phyloP scores from a whole-genome alignment of 2,113 vertebrate species.

The Daboia siamensis region DNA sequence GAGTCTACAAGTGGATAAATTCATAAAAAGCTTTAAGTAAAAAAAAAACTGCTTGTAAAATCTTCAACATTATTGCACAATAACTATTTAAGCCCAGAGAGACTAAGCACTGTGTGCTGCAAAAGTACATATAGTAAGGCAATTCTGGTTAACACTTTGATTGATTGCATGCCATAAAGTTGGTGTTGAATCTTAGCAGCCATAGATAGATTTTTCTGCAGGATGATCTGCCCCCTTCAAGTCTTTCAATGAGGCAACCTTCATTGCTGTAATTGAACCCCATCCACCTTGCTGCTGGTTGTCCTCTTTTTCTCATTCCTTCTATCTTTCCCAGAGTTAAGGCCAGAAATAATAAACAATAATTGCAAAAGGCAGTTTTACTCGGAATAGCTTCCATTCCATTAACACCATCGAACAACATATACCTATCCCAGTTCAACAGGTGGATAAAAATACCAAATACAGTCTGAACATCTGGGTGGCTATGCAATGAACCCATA shows the following conservation, averaged over 20 bases:
- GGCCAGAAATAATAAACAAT: not conserved
- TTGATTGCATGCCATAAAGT: not conserved
- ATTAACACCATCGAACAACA: not conserved
- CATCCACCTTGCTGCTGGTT: not conserved
- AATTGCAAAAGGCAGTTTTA: not conserved
- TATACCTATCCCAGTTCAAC: not conserved
- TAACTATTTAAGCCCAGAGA: not conserved
- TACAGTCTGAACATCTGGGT: not conserved
- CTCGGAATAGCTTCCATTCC: not conserved
- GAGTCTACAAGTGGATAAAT: constrained; percentile 17
- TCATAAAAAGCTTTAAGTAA: not conserved
- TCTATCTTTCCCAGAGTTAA: not conserved
- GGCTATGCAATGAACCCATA: not conserved
- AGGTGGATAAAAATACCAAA: not conserved
- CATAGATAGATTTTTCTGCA: not conserved
- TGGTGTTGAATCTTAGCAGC: not conserved
- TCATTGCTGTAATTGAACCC: not conserved
- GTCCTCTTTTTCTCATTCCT: not conserved
- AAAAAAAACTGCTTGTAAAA: not conserved
- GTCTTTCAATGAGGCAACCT: not conserved
- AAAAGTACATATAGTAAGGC: not conserved
- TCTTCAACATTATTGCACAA: not conserved
- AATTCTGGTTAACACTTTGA: not conserved
- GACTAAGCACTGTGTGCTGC: not conserved
- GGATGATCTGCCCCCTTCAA: not conserved